phyloP scores from a whole-genome alignment of 2,888 invertebrate species.

The Rhaphigaster nebulosa region DNA sequence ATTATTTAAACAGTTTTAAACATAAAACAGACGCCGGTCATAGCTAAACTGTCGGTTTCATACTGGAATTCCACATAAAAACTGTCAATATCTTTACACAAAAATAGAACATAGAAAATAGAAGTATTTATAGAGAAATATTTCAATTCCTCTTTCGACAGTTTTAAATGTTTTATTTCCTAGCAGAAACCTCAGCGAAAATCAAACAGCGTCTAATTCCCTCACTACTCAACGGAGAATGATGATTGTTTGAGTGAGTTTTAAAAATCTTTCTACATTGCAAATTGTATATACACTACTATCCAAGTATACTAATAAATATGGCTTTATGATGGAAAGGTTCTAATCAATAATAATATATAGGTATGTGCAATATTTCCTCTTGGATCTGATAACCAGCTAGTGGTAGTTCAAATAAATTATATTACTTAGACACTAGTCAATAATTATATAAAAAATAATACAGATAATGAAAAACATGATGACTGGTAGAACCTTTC shows the following conservation, averaged over 20 bases:
- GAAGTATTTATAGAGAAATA: constrained; percentile 44
- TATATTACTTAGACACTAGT: constrained; percentile 3
- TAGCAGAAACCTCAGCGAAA: constrained; percentile 12
- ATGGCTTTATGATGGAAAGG: constrained; percentile 24
- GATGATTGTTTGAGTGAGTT: background rate
- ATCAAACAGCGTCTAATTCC: background rate
- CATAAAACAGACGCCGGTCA: constrained; percentile 13
- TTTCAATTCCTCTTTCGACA: constrained; percentile 37
- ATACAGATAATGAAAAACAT: background rate
- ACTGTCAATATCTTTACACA: constrained; percentile 45
- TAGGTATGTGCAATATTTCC: background rate
- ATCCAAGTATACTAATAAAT: constrained; percentile 22
- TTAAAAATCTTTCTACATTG: constrained; percentile 36
- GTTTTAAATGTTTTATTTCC: background rate
- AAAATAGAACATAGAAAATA: constrained; percentile 48
- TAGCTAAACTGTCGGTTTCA: background rate
- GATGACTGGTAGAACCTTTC: background rate
- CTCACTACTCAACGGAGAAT: background rate
- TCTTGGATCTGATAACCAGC: background rate
- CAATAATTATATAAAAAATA: background rate
- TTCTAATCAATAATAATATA: background rate
- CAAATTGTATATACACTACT: constrained; percentile 35
- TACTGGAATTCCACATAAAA: background rate
- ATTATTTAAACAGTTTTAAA: constrained; percentile 27
- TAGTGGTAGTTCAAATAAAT: background rate